Evolutionary conservation across 2,888 invertebrate species (phyloP).

Genomic region (Hymenopus coronatus): DNA sequence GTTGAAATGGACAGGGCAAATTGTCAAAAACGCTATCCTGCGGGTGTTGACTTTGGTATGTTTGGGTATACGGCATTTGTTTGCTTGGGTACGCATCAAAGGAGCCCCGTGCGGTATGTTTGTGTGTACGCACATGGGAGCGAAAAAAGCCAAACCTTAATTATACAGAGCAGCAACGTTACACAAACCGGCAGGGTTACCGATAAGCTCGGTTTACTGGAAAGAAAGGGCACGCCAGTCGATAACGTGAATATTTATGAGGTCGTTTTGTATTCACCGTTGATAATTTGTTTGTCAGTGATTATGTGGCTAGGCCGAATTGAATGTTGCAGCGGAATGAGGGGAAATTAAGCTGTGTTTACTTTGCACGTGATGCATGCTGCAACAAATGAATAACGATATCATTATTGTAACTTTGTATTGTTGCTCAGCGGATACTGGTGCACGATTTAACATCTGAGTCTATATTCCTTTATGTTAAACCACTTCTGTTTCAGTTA

Average conservation of each 20-base stretch:
- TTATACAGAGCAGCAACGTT: not conserved
- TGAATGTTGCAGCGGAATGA: not conserved
- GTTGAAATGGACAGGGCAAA: no score
- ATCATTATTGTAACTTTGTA: not conserved
- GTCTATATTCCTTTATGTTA: no score
- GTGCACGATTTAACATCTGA: no score
- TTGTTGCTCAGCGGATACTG: not conserved
- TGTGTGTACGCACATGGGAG: not conserved
- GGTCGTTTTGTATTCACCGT: not conserved
- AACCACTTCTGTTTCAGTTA: no score
- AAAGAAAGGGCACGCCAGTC: not conserved
- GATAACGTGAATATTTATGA: not conserved
- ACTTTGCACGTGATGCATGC: not conserved
- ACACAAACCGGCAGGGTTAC: not conserved
- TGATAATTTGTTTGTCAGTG: not conserved
- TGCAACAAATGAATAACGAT: not conserved
- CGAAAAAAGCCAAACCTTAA: not conserved
- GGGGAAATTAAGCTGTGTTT: not conserved
- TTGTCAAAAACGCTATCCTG: no score
- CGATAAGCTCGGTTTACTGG: not conserved
- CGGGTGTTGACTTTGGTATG: no score
- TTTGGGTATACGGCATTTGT: no score
- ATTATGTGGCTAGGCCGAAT: not conserved
- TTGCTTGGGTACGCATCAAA: no score
- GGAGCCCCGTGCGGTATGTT: no score